phyloP scores from a whole-genome alignment of 2,113 vertebrate genomes.

The Apodemus speciosus region DNA sequence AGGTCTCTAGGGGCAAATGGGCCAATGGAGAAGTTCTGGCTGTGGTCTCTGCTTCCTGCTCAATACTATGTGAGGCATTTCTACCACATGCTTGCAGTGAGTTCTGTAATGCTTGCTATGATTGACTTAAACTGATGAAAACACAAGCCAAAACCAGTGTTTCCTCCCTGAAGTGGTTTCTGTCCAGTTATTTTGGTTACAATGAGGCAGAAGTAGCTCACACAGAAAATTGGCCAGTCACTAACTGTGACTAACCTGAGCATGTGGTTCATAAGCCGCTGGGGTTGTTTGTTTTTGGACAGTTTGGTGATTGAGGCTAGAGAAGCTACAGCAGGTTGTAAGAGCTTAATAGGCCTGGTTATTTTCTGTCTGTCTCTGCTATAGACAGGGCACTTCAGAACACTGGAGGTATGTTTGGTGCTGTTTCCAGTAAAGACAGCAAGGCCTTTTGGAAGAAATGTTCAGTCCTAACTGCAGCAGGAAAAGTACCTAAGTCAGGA shows the following conservation, averaged over 20 bases:
- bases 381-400: neutral
- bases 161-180: neutral
- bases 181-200: neutral
- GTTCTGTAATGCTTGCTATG: neutral
- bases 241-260: neutral
- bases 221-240: constrained; percentile 17
- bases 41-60: neutral
- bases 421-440: neutral
- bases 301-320: constrained; percentile 1
- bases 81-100: neutral
- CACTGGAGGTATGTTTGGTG: neutral
- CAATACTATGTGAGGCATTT: neutral
- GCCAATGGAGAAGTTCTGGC: neutral
- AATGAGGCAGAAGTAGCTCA: neutral
- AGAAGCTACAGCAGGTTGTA: neutral
- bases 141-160: neutral
- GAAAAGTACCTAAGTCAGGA: neutral
- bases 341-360: neutral
- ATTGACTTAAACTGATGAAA: neutral
- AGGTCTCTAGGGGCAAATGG: neutral
- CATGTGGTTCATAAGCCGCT: neutral
- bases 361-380: neutral
- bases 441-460: neutral
- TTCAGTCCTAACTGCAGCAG: neutral
- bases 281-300: neutral